Evolutionary conservation across 2,888 invertebrate genomes (phyloP).

Genomic region (Bruchidius siliquastri): DNA sequence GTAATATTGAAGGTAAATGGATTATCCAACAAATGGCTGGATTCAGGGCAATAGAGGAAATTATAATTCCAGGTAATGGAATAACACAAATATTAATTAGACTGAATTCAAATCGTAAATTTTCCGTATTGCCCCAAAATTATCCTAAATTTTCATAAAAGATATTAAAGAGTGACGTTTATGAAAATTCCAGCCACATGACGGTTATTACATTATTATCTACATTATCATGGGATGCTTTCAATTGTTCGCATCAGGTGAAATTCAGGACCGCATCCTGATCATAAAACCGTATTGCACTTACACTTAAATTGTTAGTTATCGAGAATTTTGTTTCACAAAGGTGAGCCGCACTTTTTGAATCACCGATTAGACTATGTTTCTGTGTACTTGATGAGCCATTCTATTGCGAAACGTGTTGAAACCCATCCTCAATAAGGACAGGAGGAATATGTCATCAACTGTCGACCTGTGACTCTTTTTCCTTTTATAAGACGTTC

Average conservation of each 20-base stretch:
- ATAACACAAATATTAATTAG: not conserved
- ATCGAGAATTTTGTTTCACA: too few species aligned
- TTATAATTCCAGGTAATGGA: not conserved
- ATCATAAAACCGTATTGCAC: too few species aligned
- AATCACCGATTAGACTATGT: too few species aligned
- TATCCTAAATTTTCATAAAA: not conserved
- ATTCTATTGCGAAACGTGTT: too few species aligned
- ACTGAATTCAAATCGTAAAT: not conserved
- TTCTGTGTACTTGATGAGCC: too few species aligned
- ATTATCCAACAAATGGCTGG: not conserved
- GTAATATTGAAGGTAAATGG: not conserved
- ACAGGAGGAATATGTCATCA: too few species aligned
- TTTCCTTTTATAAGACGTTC: too few species aligned
- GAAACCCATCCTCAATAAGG: too few species aligned
- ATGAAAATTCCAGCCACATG: not conserved
- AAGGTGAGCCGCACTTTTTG: too few species aligned
- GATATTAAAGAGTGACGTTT: not conserved
- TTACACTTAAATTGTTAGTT: too few species aligned
- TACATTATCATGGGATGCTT: not conserved
- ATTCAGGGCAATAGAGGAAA: not conserved
- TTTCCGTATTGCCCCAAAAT: not conserved
- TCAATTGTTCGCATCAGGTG: not conserved
- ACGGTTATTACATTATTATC: not conserved
- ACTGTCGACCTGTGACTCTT: too few species aligned
- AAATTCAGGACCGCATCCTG: not conserved